phyloP scores from a whole-genome alignment of 2,113 vertebrate species.

The Siniperca chuatsi region DNA sequence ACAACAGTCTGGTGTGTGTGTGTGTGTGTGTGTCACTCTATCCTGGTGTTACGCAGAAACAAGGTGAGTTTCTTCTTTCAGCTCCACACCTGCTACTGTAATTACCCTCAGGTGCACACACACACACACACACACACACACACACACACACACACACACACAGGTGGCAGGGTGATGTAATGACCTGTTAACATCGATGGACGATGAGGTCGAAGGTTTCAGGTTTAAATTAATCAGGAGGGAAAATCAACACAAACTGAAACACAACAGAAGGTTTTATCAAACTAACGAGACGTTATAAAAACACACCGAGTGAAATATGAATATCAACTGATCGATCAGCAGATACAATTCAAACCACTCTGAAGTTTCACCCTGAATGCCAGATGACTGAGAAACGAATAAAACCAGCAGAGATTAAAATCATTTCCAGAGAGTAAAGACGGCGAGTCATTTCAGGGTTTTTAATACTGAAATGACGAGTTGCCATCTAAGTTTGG shows the following conservation, averaged over 20 bases:
- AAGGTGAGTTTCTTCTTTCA: slow-evolving; percentile 50
- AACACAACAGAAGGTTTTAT: background rate
- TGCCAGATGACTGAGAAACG: no score
- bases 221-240: slow-evolving; percentile 12
- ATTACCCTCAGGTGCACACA: slow-evolving; percentile 42
- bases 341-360: no score
- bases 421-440: no score
- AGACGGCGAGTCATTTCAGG: no score
- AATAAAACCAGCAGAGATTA: no score
- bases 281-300: no score
- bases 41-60: slow-evolving; percentile 40
- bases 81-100: slow-evolving; percentile 62
- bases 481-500: no score
- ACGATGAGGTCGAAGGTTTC: slow-evolving; percentile 20
- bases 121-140: slow-evolving; percentile 25
- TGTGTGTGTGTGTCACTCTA: slow-evolving; percentile 17
- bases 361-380: no score
- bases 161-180: slow-evolving; percentile 31
- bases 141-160: slow-evolving; percentile 33
- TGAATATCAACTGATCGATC: no score
- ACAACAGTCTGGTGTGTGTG: background rate
- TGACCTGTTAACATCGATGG: slow-evolving; percentile 32
- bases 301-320: no score
- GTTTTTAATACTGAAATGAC: no score
- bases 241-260: background rate